These are phyloP conservation scores for Hippocampus kuda DNA, from an alignment of 2,797 vertebrate genomes.

Conservation along the genomic window DNA sequence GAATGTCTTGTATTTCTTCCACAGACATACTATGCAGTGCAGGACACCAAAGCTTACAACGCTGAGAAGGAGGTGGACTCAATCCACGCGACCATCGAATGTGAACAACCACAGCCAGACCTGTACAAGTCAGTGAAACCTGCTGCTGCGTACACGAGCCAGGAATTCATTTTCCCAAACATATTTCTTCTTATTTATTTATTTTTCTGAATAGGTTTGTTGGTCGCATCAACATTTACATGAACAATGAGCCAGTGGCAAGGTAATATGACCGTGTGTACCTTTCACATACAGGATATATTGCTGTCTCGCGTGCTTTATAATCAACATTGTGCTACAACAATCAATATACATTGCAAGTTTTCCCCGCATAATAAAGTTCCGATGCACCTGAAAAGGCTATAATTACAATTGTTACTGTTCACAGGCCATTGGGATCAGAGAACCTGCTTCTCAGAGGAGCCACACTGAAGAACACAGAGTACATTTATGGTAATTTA, in stretches of 20 bases:
- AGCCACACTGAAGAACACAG: slow-evolving; percentile 92
- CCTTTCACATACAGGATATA: neutral
- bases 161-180: neutral
- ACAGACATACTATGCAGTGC: slow-evolving; percentile 87
- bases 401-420: neutral
- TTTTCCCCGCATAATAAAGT: neutral
- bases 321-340: neutral
- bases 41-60: slow-evolving; percentile 88
- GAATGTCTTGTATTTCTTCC: neutral
- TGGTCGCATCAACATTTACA: slow-evolving; percentile 92
- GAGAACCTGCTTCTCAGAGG: slow-evolving; percentile 93
- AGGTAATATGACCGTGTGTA: slow-evolving; percentile 64
- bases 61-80: slow-evolving; percentile 78
- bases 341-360: neutral
- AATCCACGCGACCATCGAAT: slow-evolving; percentile 88
- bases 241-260: slow-evolving; percentile 78
- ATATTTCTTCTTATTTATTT: slow-evolving; percentile 6
- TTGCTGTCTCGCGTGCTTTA: neutral
- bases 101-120: slow-evolving; percentile 95
- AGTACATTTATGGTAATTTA: slow-evolving; percentile 81
- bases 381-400: neutral
- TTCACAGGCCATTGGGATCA: slow-evolving; percentile 80
- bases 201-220: slow-evolving; percentile 73
- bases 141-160: neutral
- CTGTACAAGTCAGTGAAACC: slow-evolving; percentile 87